Evolutionary conservation across 2,888 invertebrate species (phyloP), one percentile per base, ranked within the genome.

Genomic region (Polydrusus cervinus): DNA sequence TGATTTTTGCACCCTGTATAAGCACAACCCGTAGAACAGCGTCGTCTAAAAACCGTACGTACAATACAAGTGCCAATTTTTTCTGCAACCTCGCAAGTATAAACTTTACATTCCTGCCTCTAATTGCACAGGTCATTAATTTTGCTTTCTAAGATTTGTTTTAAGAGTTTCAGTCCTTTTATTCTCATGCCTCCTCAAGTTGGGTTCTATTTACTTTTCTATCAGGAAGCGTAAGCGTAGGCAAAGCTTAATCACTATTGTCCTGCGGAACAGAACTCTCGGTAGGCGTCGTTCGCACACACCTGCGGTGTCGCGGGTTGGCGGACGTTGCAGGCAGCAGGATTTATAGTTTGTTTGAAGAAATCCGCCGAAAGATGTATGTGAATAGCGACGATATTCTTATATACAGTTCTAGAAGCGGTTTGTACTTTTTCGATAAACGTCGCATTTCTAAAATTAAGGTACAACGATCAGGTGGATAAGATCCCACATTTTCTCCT

Each of bases 271-370:
- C 57, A 60, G 40, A 34, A 38, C 49, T 38, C 61, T 70, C 49
- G 61, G 61, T 70, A 70, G 70, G 70, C 49, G 70, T 61, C 49
- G n/a, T 61, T 34, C 45, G 55, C 30, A 70, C 38, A 70, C 70
- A 70, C 70, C 70, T 70, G 70, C 70, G 16, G 70, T 61, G 60
- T 60, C 34, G 61, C 61, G 20, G 51, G 70, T 70, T 61, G 70
- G 70, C 70, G 70, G 70, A 61, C 61, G 11, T 11, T 38, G 5
- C 57, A 30, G 14, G 20, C 65, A 38, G 49, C 34, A 66, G 66
- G 66, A 66, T 51, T 51, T 66, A 53, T 66, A 0, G 51, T 53
- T 66, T 66, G 38, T 51, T 38, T 66, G 38, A 51, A 66, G 66
- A 18, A 40, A 3, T 51, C 34, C 38, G 18, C 11, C 20, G 13